Conservation (phyloP, 2,113 vertebrate species). For the Carollia perspicillata region DNA sequence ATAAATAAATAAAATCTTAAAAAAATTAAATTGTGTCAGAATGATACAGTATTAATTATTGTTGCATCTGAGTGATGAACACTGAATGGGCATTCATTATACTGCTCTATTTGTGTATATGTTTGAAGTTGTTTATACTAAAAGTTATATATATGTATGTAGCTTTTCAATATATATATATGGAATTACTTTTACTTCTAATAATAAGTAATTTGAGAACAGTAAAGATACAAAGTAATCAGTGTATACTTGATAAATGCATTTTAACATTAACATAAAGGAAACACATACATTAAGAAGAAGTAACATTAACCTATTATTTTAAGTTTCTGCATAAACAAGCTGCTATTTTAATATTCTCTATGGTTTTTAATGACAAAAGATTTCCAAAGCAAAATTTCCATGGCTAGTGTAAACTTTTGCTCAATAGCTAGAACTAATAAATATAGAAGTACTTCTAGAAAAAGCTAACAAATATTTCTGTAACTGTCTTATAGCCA, state of each 20-base stretch:
- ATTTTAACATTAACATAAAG: constrained; percentile 57
- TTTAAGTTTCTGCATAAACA: constrained; percentile 44
- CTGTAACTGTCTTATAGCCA: constrained; percentile 7
- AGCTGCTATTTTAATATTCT: constrained; percentile 50
- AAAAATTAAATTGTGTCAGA: constrained; percentile 57
- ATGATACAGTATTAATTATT: constrained; percentile 36
- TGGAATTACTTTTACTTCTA: constrained; percentile 33
- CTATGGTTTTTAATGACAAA: constrained; percentile 48
- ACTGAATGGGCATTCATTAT: background rate
- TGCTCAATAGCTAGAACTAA: constrained; percentile 30
- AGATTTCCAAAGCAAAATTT: constrained; percentile 49
- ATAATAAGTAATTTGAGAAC: background rate
- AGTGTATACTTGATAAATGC: background rate
- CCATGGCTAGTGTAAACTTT: constrained; percentile 39
- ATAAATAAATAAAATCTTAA: too few relatives aligned
- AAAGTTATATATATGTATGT: background rate
- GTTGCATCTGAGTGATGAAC: constrained; percentile 16
- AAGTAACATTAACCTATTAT: constrained; percentile 21
- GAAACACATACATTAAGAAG: constrained; percentile 3
- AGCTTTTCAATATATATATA: background rate
- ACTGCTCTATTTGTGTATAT: background rate
- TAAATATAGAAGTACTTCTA: constrained; percentile 41
- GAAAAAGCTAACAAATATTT: constrained; percentile 49
- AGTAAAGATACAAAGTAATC: constrained; percentile 8
- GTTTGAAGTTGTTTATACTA: constrained; percentile 5